phyloP scores from a whole-genome alignment of 2,797 vertebrate genomes.

The Parotocinclus haroldoi region DNA sequence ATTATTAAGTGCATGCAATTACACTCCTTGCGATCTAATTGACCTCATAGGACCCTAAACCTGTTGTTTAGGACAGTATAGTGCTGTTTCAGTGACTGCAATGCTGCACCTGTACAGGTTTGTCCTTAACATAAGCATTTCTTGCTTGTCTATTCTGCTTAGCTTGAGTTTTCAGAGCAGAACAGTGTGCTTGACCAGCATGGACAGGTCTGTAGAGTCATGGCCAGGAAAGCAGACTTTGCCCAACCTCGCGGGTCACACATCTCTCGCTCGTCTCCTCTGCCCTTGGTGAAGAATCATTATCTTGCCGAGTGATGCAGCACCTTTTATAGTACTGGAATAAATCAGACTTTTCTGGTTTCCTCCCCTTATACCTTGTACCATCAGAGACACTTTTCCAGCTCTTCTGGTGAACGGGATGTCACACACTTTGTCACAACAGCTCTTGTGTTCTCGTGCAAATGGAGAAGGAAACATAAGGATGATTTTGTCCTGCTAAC shows the following conservation, averaged over 20 bases:
- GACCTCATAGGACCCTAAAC: too few species aligned
- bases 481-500: conserved; percentile 1
- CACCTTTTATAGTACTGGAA: conserved; percentile 14
- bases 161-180: conserved; percentile 22
- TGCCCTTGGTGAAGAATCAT: conserved; percentile 50
- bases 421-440: conserved; percentile 4
- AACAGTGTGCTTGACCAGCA: conserved; percentile 42
- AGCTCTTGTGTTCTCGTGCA: not conserved
- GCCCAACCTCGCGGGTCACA: conserved; percentile 31
- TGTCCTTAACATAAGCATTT: conserved; percentile 40
- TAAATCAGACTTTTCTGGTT: conserved; percentile 26
- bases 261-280: conserved; percentile 18
- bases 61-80: too few species aligned
- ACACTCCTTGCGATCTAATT: too few species aligned
- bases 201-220: conserved; percentile 16
- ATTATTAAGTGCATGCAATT: too few species aligned
- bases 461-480: conserved; percentile 6
- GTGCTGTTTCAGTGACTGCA: too few species aligned
- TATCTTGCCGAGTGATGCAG: conserved; percentile 35
- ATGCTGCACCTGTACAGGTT: conserved; percentile 27
- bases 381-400: conserved; percentile 9
- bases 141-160: conserved; percentile 44
- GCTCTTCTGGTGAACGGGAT: not conserved
- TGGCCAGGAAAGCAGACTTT: too few species aligned
- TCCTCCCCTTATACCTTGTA: conserved; percentile 8